These are phyloP conservation scores for Biston betularia DNA, from an alignment of 2,888 invertebrate species.

Conservation along the genomic window DNA sequence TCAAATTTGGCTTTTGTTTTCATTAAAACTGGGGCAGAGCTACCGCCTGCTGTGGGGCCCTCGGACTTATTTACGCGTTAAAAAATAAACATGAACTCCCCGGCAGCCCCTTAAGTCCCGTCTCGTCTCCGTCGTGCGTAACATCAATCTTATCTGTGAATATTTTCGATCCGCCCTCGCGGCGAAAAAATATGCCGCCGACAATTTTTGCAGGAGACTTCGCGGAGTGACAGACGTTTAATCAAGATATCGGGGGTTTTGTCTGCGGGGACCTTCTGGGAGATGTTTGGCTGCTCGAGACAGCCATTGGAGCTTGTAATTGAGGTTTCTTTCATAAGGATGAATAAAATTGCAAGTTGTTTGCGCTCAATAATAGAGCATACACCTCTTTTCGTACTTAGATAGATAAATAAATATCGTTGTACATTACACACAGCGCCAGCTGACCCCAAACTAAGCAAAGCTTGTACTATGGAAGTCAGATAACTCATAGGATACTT, in stretches of 20 bases:
- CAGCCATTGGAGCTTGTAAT: constrained; percentile 14
- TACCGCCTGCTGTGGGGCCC: neutral
- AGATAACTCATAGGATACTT: too few relatives aligned
- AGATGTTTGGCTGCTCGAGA: constrained; percentile 10
- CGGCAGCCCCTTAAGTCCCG: constrained; percentile 30
- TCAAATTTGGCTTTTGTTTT: too few relatives aligned
- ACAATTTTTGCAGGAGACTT: constrained; percentile 29
- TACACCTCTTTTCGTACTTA: too few relatives aligned
- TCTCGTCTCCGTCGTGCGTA: constrained; percentile 44
- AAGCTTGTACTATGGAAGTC: too few relatives aligned
- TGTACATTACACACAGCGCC: too few relatives aligned
- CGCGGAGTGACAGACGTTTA: constrained; percentile 35
- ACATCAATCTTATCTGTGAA: constrained; percentile 54
- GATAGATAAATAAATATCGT: too few relatives aligned
- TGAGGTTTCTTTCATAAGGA: constrained; percentile 1
- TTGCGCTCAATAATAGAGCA: neutral
- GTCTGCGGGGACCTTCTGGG: constrained; percentile 24
- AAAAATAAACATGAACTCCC: constrained; percentile 23
- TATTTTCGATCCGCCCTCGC: constrained; percentile 46
- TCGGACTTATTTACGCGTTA: constrained; percentile 13
- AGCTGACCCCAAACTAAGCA: too few relatives aligned
- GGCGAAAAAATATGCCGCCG: constrained; percentile 35
- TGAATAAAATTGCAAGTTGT: neutral
- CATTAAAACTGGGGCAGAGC: too few relatives aligned
- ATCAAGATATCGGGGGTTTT: constrained; percentile 38